phyloP scores from a whole-genome alignment of 2,797 vertebrate genomes.

The Neosilurus hyrtlii region DNA sequence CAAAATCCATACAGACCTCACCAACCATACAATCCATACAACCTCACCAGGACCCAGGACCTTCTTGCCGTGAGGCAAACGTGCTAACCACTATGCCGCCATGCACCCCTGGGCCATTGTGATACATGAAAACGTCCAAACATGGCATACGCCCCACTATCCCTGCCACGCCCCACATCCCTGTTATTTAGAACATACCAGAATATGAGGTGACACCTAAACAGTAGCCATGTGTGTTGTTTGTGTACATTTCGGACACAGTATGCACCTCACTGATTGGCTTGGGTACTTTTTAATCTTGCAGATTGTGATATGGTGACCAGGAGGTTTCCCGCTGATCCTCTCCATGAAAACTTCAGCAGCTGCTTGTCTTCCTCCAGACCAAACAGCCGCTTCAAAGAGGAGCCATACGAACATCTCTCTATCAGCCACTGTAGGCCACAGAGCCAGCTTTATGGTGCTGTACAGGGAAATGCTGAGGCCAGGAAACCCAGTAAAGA shows the following conservation, averaged over 20 bases:
- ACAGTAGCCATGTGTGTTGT: background rate
- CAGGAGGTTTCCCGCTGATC: conserved; percentile 63
- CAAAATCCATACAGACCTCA: no score
- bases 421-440: conserved; percentile 60
- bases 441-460: conserved; percentile 57
- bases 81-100: no score
- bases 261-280: background rate
- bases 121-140: background rate
- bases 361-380: conserved; percentile 63
- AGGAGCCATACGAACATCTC: conserved; percentile 69
- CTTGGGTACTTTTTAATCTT: conserved; percentile 19
- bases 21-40: no score
- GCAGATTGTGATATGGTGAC: conserved; percentile 63
- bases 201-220: no score
- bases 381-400: conserved; percentile 71
- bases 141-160: background rate
- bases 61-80: no score
- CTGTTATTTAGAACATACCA: background rate
- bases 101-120: background rate
- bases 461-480: conserved; percentile 66
- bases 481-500: conserved; percentile 67
- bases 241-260: background rate
- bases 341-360: conserved; percentile 62
- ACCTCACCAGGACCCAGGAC: no score
- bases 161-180: no score